Conservation (phyloP, 1,140 invertebrate genomes). For the Drosophila watanabei region DNA sequence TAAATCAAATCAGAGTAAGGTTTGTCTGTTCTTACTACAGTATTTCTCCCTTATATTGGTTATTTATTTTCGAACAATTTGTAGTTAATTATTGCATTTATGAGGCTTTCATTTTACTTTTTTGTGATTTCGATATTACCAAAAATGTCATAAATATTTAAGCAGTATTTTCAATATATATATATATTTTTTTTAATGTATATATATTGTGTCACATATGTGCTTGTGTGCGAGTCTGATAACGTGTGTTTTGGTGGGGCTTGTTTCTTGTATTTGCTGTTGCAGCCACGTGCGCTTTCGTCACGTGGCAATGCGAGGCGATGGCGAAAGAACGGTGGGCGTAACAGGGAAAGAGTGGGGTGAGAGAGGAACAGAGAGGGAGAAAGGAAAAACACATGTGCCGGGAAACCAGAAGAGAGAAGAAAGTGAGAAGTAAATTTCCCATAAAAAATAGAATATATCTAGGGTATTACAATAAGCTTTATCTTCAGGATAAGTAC, state of each 20-base stretch:
- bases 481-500: neutral
- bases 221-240: constrained; percentile 6
- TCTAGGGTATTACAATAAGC: neutral
- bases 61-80: too few relatives aligned
- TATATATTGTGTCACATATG: neutral
- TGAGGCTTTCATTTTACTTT: neutral
- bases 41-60: too few relatives aligned
- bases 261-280: constrained; percentile 17
- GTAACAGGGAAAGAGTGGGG: neutral
- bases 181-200: neutral
- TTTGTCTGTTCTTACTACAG: too few relatives aligned
- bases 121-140: neutral
- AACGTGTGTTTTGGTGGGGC: constrained; percentile 18
- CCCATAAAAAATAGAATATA: neutral
- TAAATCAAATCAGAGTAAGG: neutral
- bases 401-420: neutral
- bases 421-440: too few relatives aligned
- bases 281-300: constrained; percentile 45
- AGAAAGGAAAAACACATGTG: neutral
- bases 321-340: constrained; percentile 12
- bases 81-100: too few relatives aligned
- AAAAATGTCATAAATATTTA: neutral
- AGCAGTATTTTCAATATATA: neutral
- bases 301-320: constrained; percentile 33
- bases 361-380: neutral